phyloP scores from a whole-genome alignment of 2,888 invertebrate genomes.

The Yponomeuta cagnagella region DNA sequence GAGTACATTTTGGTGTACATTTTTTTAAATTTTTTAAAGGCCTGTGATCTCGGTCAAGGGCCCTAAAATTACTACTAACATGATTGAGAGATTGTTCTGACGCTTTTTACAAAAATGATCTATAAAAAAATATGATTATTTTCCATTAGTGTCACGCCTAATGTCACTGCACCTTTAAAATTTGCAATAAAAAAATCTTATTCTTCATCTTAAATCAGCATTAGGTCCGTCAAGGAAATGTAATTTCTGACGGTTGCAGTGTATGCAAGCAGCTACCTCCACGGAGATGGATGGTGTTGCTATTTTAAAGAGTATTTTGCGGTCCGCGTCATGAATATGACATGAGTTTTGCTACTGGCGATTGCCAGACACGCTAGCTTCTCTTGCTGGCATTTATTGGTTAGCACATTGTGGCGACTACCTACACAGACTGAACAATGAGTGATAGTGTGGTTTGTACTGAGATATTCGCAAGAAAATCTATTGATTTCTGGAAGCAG shows the following conservation, averaged over 20 bases:
- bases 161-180: too few species aligned
- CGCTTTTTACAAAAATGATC: too few species aligned
- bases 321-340: slow-evolving; percentile 46
- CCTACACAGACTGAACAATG: not conserved
- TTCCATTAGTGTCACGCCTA: too few species aligned
- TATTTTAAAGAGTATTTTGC: slow-evolving; percentile 38
- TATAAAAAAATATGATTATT: too few species aligned
- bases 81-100: too few species aligned
- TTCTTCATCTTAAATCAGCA: too few species aligned
- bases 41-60: too few species aligned
- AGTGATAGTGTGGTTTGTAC: not conserved
- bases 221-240: too few species aligned
- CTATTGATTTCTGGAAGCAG: not conserved
- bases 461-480: not conserved
- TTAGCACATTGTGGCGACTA: not conserved
- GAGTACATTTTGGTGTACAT: too few species aligned
- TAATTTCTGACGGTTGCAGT: not conserved
- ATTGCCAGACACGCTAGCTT: slow-evolving; percentile 2
- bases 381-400: not conserved
- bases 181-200: too few species aligned
- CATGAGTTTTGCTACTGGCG: slow-evolving; percentile 33
- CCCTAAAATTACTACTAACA: too few species aligned
- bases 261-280: not conserved
- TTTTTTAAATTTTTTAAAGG: too few species aligned
- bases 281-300: slow-evolving; percentile 37